These are phyloP conservation scores for Podarcis cretensis DNA, from an alignment of 2,113 vertebrate species.

Conservation along the genomic window DNA sequence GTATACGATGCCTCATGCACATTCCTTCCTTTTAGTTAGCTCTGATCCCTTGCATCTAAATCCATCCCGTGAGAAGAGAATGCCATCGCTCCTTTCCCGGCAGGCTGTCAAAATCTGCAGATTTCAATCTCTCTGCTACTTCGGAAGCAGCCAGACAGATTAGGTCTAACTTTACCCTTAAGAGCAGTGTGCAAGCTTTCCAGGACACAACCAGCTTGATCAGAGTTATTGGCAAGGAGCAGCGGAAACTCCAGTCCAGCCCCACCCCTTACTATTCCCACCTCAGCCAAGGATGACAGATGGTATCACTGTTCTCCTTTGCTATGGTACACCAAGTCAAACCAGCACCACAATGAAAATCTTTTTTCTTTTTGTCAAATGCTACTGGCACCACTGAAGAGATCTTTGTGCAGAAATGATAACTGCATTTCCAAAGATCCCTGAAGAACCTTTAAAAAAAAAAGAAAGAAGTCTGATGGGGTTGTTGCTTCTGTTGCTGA, in stretches of 20 bases:
- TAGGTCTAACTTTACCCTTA: neutral
- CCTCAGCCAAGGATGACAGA: neutral
- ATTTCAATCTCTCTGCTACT: neutral
- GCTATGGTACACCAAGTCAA: neutral
- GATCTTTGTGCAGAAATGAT: neutral
- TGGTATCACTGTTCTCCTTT: neutral
- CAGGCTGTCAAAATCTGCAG: neutral
- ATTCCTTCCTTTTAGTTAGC: neutral
- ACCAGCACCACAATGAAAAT: neutral
- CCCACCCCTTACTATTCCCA: neutral
- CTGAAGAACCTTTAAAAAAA: neutral
- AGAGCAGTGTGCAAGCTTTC: neutral
- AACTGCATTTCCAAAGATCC: neutral
- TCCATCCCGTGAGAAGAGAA: neutral
- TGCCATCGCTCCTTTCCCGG: neutral
- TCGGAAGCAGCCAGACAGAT: slow-evolving; percentile 8
- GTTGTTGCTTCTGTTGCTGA: neutral
- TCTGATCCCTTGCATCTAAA: neutral
- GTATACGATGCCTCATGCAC: too few relatives aligned
- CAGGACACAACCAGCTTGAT: neutral
- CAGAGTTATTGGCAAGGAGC: neutral
- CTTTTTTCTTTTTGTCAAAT: neutral
- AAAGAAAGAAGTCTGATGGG: neutral
- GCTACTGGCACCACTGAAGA: neutral
- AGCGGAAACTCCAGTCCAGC: neutral